A percentile compares a stretch with the other conserved stretches of the same genome.
These are phyloP conservation scores for Deilephila elpenor DNA, from an alignment of 2,888 invertebrate species.

Conservation along the genomic window DNA sequence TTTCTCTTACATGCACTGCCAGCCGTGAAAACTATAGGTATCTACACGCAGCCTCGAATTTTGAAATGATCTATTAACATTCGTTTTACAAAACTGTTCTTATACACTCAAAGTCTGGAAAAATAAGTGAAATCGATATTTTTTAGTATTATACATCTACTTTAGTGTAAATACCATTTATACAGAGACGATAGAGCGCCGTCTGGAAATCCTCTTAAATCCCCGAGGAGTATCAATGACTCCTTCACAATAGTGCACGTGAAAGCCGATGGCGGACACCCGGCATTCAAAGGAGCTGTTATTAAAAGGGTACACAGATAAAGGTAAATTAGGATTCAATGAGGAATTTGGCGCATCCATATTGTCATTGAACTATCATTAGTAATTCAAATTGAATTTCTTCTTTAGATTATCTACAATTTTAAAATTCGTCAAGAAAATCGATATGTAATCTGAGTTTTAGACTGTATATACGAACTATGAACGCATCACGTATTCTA, in stretches of 20 bases:
- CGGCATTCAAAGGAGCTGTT: slow-evolving; percentile 74
- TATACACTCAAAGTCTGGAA: no score
- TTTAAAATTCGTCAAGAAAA: neutral
- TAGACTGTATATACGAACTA: slow-evolving; percentile 37
- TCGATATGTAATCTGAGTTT: neutral
- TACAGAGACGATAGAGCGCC: slow-evolving; percentile 55
- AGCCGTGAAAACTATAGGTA: neutral
- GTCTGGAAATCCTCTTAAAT: slow-evolving; percentile 72
- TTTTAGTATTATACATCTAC: neutral
- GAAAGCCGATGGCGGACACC: slow-evolving; percentile 61
- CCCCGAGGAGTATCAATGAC: slow-evolving; percentile 68
- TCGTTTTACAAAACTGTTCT: no score
- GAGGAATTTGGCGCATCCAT: slow-evolving; percentile 28
- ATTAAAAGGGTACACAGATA: slow-evolving; percentile 66
- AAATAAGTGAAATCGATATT: no score
- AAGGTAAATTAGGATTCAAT: slow-evolving; percentile 71
- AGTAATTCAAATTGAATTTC: neutral
- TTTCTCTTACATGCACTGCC: slow-evolving; percentile 59
- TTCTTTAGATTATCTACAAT: neutral
- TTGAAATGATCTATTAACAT: neutral
- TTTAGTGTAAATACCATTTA: slow-evolving; percentile 50
- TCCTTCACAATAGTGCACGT: slow-evolving; percentile 67
- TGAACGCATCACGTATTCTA: slow-evolving; percentile 54
- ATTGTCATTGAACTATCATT: neutral
- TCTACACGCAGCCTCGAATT: neutral